Conservation (phyloP, 2,888 invertebrate species). For the Cepaea hortensis region DNA sequence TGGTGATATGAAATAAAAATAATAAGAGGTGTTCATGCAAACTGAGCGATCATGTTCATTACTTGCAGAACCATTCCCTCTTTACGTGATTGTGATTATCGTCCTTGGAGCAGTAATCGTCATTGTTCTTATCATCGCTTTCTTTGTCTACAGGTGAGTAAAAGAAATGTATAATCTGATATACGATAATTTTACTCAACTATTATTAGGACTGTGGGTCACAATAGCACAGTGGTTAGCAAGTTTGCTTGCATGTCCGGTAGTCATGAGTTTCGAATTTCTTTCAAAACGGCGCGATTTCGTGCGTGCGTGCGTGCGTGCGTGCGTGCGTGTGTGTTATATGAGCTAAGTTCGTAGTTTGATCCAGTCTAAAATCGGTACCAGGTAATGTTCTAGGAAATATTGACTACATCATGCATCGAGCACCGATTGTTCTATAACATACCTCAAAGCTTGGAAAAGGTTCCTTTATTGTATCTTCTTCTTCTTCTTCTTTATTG, state of each 20-base stretch:
- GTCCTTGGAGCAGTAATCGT: slow-evolving; percentile 87
- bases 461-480: too few relatives aligned
- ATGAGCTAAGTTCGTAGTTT: background rate
- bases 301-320: too few relatives aligned
- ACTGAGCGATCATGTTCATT: background rate
- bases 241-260: too few relatives aligned
- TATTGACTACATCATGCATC: too few relatives aligned
- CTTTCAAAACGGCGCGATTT: background rate
- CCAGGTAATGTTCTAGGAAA: background rate
- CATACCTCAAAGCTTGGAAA: too few relatives aligned
- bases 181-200: too few relatives aligned
- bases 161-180: background rate
- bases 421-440: too few relatives aligned
- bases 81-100: slow-evolving; percentile 90
- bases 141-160: slow-evolving; percentile 87
- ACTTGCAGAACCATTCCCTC: slow-evolving; percentile 67
- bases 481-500: too few relatives aligned
- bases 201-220: too few relatives aligned
- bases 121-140: slow-evolving; percentile 82
- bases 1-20: too few relatives aligned
- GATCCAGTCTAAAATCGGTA: background rate
- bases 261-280: background rate
- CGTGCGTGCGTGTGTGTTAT: background rate
- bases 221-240: too few relatives aligned
- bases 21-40: too few relatives aligned